These are phyloP conservation scores for Cairina moschata DNA, from an alignment of 2,113 vertebrate genomes.

Conservation along the genomic window DNA sequence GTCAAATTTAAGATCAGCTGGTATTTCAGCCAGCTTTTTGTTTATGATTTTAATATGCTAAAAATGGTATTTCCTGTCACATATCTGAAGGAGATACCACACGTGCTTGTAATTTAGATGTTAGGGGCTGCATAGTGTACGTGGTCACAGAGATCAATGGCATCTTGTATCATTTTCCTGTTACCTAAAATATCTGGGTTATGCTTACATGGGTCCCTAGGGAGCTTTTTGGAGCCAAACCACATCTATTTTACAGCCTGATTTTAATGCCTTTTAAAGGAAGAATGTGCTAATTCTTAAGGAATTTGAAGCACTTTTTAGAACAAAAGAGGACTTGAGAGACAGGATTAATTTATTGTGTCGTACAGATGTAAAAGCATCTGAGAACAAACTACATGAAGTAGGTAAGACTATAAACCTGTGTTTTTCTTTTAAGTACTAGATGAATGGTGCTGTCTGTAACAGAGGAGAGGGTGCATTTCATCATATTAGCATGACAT, in stretches of 20 bases:
- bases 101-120: slow-evolving; percentile 63
- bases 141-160: background rate
- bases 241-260: background rate
- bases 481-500: background rate
- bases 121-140: background rate
- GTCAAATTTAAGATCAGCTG: background rate
- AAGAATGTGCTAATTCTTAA: background rate
- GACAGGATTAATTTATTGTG: background rate
- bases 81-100: slow-evolving; percentile 39
- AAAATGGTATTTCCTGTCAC: slow-evolving; percentile 71
- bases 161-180: background rate
- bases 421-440: background rate
- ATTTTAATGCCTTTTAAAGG: background rate
- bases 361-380: background rate
- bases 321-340: background rate
- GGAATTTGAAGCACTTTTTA: background rate
- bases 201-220: background rate
- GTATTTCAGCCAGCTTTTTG: background rate
- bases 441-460: background rate
- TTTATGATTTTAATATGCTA: slow-evolving; percentile 15
- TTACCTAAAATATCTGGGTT: background rate
- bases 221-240: background rate
- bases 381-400: background rate
- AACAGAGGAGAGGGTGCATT: background rate
- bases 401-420: background rate